A percentile compares a stretch with the other conserved stretches of the same genome.
Evolutionary conservation across 2,113 vertebrate genomes (phyloP).

Genomic region (Embiotoca jacksoni): DNA sequence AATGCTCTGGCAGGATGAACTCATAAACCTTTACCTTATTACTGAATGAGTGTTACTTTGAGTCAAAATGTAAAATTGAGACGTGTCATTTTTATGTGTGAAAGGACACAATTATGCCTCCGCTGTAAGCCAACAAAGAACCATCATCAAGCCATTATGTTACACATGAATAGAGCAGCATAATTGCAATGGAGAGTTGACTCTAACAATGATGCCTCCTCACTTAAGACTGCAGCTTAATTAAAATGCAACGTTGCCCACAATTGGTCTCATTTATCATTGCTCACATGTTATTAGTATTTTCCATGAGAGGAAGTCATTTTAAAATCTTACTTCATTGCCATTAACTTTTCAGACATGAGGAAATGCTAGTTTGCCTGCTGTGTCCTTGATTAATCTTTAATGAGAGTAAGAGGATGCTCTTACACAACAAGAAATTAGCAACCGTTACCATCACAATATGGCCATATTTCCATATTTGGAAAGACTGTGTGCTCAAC

Average conservation of each 20-base stretch:
- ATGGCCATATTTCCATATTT: conserved; percentile 12
- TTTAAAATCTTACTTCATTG: conserved; percentile 55
- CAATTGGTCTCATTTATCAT: conserved; percentile 79
- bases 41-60: conserved; percentile 25
- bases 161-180: conserved; percentile 78
- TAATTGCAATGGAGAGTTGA: conserved; percentile 81
- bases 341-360: conserved; percentile 60
- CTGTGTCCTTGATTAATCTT: conserved; percentile 62
- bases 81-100: conserved; percentile 69
- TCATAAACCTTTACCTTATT: conserved; percentile 30
- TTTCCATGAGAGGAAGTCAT: conserved; percentile 63
- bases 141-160: conserved; percentile 80
- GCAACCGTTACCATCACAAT: conserved; percentile 14
- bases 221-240: conserved; percentile 79
- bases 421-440: conserved; percentile 50
- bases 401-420: conserved; percentile 46
- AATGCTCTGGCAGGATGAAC: not conserved
- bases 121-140: conserved; percentile 78
- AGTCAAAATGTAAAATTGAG: conserved; percentile 65
- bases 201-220: conserved; percentile 76
- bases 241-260: conserved; percentile 78
- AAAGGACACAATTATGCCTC: conserved; percentile 78
- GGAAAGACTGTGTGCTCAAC: not conserved
- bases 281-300: conserved; percentile 70
- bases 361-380: conserved; percentile 57